Base-by-base conservation (phyloP, 2,888 invertebrate species). In the Sphecodes monilicornis region DNA sequence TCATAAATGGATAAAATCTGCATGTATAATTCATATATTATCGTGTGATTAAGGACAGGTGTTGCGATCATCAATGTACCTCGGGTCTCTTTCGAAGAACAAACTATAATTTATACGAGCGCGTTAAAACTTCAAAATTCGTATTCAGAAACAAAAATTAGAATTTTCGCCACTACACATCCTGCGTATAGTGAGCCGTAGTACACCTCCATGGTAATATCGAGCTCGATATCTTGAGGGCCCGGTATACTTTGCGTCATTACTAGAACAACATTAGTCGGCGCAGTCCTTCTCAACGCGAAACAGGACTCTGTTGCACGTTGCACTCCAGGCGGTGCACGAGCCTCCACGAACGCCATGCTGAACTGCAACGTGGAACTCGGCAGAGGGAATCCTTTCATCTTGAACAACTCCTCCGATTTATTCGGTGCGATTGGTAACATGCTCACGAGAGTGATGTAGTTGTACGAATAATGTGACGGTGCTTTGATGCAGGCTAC, bases 141-240 rank as follows among this genome's bases (percentile, higher is more conserved):
- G 93, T 97, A 97, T 93, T 98, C 97, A 0, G 98, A 98, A 6
- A 99, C 98, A 92, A 97, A 97, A 75, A 99, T 97, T 91, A 97
- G 97, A 74, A 99, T 96, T 93, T 97, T 98, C 0, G 98, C 98
- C 0, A 98, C 96, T 18, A 98, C 98, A 68, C 97, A 97, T 0
- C 98, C 98, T 11, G 97, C 97, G 86, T 97, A 98, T 75, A 96
- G 96, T 6, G 97, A 96, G 72, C 96, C 96, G 82, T 96, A 96
- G 93, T 97, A 97, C 3, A 98, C 96, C 80, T 98, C 97, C 98
- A 99, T 98, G 86, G 97, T 97, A 43, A 99, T 95, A 91, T 98
- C 97, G 50, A 99, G 95, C 91, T 98, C 98, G 88, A 99, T 97
- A 92, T 98, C 98, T 94, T 99, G 99, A 0, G 99, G 98, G 0